These are phyloP conservation scores for Typhlichthys eigenmanni DNA, from an alignment of 2,797 vertebrate genomes.

Conservation along the genomic window DNA sequence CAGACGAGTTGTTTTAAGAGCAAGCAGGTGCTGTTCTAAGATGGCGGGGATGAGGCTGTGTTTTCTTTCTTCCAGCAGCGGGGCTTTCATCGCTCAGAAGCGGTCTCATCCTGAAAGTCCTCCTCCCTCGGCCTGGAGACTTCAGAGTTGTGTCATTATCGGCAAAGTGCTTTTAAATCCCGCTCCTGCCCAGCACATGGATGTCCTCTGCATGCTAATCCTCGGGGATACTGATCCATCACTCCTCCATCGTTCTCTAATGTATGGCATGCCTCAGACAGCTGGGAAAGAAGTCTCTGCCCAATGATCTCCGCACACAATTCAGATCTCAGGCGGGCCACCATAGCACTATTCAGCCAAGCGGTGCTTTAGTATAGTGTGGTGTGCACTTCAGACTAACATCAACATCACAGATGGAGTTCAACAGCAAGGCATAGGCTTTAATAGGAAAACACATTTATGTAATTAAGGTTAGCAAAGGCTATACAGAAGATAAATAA, in stretches of 20 bases:
- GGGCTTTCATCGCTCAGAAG: conserved; percentile 31
- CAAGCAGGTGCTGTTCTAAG: conserved; percentile 77
- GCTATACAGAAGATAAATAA: not conserved
- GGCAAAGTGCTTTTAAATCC: conserved; percentile 82
- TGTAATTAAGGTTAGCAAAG: not conserved
- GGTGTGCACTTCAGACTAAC: conserved; percentile 14
- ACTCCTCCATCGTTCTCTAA: conserved; percentile 71
- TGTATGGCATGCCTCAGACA: conserved; percentile 76
- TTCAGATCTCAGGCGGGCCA: conserved; percentile 49
- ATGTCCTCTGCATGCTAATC: conserved; percentile 80
- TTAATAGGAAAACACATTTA: conserved; percentile 5
- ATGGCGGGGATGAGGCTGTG: conserved; percentile 61
- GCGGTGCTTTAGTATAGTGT: conserved; percentile 38
- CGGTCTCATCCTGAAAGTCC: conserved; percentile 40
- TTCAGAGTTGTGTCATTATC: conserved; percentile 77
- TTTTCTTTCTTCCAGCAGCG: conserved; percentile 61
- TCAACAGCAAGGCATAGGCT: not conserved
- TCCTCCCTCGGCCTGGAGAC: conserved; percentile 48
- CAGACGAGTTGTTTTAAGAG: conserved; percentile 62
- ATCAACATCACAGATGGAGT: conserved; percentile 3
- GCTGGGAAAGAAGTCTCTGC: conserved; percentile 80
- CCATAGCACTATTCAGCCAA: conserved; percentile 12
- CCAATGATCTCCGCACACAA: conserved; percentile 46
- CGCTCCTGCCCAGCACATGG: conserved; percentile 69
- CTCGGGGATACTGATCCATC: conserved; percentile 73